Percentiles rank a stretch among this genome's conserved stretches.
Conservation (phyloP, 2,888 invertebrate genomes). For the Aphodius granarius region DNA sequence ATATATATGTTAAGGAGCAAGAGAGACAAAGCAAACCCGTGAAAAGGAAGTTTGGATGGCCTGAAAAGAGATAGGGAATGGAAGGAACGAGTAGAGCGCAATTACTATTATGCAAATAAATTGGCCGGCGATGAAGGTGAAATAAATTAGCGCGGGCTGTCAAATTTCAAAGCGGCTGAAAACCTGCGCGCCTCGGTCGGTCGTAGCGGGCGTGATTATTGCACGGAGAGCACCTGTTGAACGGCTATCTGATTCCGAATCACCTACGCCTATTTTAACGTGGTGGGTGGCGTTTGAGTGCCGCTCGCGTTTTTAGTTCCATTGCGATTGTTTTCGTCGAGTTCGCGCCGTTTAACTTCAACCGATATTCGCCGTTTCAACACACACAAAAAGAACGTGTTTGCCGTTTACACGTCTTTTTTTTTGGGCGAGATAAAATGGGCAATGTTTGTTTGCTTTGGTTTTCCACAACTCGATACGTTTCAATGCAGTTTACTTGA, state of each 20-base stretch:
- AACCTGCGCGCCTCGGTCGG: not conserved
- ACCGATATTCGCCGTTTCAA: not conserved
- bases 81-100: not conserved
- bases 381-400: not conserved
- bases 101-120: not conserved
- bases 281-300: not conserved
- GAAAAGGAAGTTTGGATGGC: not conserved
- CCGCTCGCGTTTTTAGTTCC: not conserved
- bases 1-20: not conserved
- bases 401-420: not conserved
- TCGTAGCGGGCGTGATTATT: conserved; percentile 13
- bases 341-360: not conserved
- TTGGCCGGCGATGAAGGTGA: not conserved
- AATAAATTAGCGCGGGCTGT: not conserved
- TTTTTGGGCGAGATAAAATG: not conserved
- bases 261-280: conserved; percentile 30
- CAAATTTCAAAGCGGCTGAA: not conserved
- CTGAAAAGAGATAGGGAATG: not conserved
- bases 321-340: not conserved
- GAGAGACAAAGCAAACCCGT: not conserved
- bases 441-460: not conserved
- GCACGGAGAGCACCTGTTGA: conserved; percentile 34
- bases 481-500: not conserved
- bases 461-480: not conserved
- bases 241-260: conserved; percentile 30